Conservation (phyloP, 1,140 invertebrate genomes). For the Kradibia gibbosae region DNA sequence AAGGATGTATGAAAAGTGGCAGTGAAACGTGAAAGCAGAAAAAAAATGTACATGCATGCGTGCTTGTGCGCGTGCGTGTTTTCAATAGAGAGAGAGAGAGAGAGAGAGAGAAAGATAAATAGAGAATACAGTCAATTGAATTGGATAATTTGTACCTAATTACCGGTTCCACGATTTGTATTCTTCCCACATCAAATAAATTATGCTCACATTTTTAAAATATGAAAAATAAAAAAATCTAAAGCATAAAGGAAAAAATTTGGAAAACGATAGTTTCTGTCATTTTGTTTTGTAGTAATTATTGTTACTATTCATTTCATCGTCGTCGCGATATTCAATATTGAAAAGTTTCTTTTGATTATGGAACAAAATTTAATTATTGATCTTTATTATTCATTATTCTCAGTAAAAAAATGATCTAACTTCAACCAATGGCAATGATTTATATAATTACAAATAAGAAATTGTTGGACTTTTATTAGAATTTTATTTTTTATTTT, state of each 20-base stretch:
- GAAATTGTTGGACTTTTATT: conserved; percentile 36
- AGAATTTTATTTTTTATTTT: conserved; percentile 3
- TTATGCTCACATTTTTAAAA: conserved; percentile 57
- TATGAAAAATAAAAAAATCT: conserved; percentile 48
- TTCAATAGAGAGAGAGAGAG: conserved; percentile 21
- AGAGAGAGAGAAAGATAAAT: background rate
- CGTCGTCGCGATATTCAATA: conserved; percentile 43
- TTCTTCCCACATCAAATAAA: conserved; percentile 58
- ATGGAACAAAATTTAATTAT: conserved; percentile 51
- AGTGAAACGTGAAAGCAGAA: too few species aligned
- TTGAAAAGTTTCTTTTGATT: conserved; percentile 9
- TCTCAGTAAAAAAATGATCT: conserved; percentile 49
- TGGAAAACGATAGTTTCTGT: conserved; percentile 57
- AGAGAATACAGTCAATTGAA: conserved; percentile 44
- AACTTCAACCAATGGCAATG: background rate
- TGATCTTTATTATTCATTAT: conserved; percentile 54
- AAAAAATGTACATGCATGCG: too few species aligned
- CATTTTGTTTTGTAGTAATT: conserved; percentile 58
- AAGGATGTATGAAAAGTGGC: too few species aligned
- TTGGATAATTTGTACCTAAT: conserved; percentile 56
- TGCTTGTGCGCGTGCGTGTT: too few species aligned
- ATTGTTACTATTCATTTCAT: conserved; percentile 56
- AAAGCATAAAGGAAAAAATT: conserved; percentile 42
- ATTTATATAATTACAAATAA: conserved; percentile 31
- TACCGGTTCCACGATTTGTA: conserved; percentile 57